Evolutionary conservation across 2,113 vertebrate genomes (phyloP).

Genomic region (Mixornis gularis): DNA sequence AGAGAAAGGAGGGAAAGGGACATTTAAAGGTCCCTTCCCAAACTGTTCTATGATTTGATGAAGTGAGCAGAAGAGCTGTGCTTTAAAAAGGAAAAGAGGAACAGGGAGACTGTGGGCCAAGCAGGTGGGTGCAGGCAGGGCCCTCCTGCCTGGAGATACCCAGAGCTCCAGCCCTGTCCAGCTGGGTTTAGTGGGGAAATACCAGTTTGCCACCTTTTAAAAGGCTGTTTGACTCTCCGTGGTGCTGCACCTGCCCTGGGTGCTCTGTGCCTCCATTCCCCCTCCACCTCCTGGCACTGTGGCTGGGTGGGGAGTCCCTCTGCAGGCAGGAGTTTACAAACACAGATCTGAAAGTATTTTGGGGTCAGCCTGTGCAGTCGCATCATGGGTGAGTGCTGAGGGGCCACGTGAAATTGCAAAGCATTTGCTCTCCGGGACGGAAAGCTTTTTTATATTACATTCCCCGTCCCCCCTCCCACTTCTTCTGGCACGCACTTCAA

Average conservation of each 20-base stretch:
- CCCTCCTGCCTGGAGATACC: too few species aligned
- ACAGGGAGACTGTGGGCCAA: accelerated
- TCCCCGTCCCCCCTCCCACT: neutral
- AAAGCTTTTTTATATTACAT: neutral
- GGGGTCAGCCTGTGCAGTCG: neutral
- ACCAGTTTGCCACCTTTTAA: neutral
- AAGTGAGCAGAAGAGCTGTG: neutral
- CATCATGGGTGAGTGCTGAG: neutral
- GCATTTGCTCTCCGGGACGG: neutral
- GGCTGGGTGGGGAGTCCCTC: neutral
- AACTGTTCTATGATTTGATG: neutral
- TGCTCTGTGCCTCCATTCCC: neutral
- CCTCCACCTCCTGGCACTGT: neutral
- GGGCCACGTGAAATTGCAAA: neutral
- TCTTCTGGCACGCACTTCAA: neutral
- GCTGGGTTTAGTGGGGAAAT: neutral
- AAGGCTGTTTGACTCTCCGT: neutral
- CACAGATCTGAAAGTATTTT: neutral
- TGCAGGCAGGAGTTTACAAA: neutral
- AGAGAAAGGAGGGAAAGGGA: neutral
- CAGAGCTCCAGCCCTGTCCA: neutral
- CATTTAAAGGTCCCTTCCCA: neutral
- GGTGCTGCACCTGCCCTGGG: accelerated
- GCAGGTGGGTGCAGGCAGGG: neutral
- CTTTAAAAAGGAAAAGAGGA: neutral